phyloP scores from a whole-genome alignment of 1,140 invertebrate species.

The Drosophila pseudoananassae region DNA sequence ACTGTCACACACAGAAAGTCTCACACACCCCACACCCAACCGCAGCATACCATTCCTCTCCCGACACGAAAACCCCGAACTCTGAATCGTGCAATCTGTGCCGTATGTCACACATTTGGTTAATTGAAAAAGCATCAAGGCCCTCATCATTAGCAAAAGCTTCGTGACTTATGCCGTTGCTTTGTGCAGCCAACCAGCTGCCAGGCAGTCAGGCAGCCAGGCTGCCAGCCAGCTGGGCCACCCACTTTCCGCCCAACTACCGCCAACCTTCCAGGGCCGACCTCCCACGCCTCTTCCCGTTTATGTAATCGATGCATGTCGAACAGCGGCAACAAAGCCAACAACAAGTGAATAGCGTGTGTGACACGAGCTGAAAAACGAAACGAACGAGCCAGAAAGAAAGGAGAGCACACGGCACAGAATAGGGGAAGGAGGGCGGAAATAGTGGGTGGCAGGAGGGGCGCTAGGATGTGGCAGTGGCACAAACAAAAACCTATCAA shows the following conservation, averaged over 20 bases:
- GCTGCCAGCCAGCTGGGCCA: not conserved
- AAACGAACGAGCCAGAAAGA: conserved; percentile 53
- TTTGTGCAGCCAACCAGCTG: not conserved
- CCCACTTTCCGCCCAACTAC: not conserved
- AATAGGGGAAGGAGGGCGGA: not conserved
- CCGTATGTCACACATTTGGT: conserved; percentile 68
- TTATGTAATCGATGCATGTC: conserved; percentile 82
- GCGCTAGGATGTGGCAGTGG: conserved; percentile 30
- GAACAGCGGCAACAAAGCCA: conserved; percentile 61
- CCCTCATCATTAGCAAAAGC: conserved; percentile 77
- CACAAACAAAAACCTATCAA: conserved; percentile 71
- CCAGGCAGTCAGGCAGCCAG: not conserved
- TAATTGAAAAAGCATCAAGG: conserved; percentile 80
- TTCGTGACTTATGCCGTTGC: conserved; percentile 71
- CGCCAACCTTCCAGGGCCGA: not conserved
- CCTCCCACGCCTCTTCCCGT: conserved; percentile 8
- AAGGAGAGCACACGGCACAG: conserved; percentile 27
- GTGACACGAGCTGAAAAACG: conserved; percentile 64
- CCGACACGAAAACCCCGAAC: not conserved
- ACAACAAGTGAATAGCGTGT: conserved; percentile 67
- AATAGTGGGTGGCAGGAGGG: not conserved
- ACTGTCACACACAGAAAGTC: conserved; percentile 32
- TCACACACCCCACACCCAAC: not conserved
- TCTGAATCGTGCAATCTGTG: conserved; percentile 14
- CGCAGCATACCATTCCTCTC: conserved; percentile 10